phyloP scores from a whole-genome alignment of 2,888 invertebrate species.

The Tineola bisselliella region DNA sequence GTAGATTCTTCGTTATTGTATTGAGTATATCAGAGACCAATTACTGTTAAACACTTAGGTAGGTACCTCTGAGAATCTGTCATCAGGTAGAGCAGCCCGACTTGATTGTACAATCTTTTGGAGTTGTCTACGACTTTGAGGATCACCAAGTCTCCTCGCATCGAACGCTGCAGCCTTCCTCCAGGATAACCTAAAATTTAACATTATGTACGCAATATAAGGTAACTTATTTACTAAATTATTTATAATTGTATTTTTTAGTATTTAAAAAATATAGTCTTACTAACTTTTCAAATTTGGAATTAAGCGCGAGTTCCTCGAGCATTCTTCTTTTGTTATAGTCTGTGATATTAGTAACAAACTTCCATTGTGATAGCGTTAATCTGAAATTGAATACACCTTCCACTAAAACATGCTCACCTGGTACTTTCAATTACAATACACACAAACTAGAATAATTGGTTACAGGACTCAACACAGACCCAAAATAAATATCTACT shows the following conservation, averaged over 20 bases:
- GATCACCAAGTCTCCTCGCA: conserved; percentile 74
- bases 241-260: too few species aligned
- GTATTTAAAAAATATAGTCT: too few species aligned
- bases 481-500: too few species aligned
- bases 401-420: neutral
- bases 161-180: conserved; percentile 75
- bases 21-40: too few species aligned
- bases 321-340: conserved; percentile 75
- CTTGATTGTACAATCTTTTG: conserved; percentile 76
- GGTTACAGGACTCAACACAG: too few species aligned
- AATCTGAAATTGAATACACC: conserved; percentile 45
- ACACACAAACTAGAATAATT: too few species aligned
- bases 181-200: conserved; percentile 70
- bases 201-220: neutral
- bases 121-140: conserved; percentile 73
- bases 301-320: conserved; percentile 74
- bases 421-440: neutral
- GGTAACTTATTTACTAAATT: too few species aligned
- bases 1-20: too few species aligned
- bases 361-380: conserved; percentile 78
- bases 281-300: conserved; percentile 71
- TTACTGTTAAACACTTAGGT: neutral
- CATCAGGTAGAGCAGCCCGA: conserved; percentile 77
- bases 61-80: conserved; percentile 76
- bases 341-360: conserved; percentile 80